These are phyloP conservation scores for Apogon talboti DNA, from an alignment of 2,797 vertebrate species.

Conservation along the genomic window DNA sequence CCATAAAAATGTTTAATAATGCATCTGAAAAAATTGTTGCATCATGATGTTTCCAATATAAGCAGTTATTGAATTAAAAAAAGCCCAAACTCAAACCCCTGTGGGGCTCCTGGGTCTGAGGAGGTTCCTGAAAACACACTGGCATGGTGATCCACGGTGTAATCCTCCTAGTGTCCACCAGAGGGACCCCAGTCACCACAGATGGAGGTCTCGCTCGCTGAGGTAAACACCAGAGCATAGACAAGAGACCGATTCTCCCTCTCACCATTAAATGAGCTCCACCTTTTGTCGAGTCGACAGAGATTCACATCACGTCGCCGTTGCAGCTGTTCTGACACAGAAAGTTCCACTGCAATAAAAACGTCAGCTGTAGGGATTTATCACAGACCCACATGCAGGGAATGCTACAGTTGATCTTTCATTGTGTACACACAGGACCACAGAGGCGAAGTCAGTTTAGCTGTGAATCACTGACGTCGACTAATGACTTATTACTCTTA, in stretches of 20 bases:
- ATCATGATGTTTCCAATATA: too few species aligned
- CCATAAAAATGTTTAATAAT: too few species aligned
- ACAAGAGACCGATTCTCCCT: conserved; percentile 28
- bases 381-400: not conserved
- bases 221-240: conserved; percentile 7
- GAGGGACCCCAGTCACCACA: conserved; percentile 50
- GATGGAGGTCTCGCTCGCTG: not conserved
- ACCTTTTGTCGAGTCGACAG: conserved; percentile 13
- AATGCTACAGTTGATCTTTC: not conserved
- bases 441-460: not conserved
- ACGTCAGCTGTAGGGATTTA: conserved; percentile 11
- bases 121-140: too few species aligned
- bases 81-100: too few species aligned
- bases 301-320: conserved; percentile 62
- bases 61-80: too few species aligned
- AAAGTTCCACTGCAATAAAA: conserved; percentile 9
- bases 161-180: conserved; percentile 18
- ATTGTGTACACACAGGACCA: not conserved
- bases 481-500: too few species aligned
- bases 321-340: conserved; percentile 51
- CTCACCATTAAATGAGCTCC: conserved; percentile 11
- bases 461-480: too few species aligned
- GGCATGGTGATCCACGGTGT: not conserved
- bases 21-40: too few species aligned
- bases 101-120: too few species aligned